A percentile compares a stretch with the other conserved stretches of the same genome.
Conservation (phyloP, 1,140 invertebrate species). For the Caerostris extrusa region DNA sequence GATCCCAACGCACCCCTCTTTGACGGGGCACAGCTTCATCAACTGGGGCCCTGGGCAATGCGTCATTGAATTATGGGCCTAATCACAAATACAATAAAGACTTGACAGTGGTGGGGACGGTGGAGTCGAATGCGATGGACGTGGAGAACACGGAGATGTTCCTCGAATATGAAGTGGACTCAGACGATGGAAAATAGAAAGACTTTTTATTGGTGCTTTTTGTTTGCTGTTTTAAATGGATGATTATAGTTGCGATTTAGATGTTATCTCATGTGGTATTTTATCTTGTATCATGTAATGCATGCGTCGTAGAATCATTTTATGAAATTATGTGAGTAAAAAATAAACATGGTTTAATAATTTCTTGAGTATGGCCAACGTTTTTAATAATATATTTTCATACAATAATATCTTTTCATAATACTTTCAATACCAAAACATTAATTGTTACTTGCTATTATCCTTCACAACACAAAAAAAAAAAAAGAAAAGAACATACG, state of each 20-base stretch:
- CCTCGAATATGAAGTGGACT: neutral
- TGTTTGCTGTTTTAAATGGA: neutral
- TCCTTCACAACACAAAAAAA: no score
- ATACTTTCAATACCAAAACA: no score
- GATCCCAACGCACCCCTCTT: neutral
- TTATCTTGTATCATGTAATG: no score
- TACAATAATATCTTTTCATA: no score
- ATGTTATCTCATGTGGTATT: neutral
- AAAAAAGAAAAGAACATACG: no score
- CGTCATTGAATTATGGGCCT: neutral
- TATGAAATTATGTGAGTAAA: no score
- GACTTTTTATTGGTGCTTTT: neutral
- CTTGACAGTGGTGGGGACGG: neutral
- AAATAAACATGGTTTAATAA: no score
- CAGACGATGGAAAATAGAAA: neutral
- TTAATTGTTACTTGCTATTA: no score
- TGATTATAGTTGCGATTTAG: neutral
- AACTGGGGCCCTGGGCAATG: neutral
- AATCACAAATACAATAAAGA: neutral
- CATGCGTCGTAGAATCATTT: no score
- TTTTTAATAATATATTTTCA: no score
- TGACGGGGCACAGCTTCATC: neutral
- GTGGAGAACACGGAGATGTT: neutral
- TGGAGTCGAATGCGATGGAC: slow-evolving; percentile 15
- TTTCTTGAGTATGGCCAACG: no score